Evolutionary conservation across 2,888 invertebrate genomes (phyloP).

Genomic region (Morpho achilles): DNA sequence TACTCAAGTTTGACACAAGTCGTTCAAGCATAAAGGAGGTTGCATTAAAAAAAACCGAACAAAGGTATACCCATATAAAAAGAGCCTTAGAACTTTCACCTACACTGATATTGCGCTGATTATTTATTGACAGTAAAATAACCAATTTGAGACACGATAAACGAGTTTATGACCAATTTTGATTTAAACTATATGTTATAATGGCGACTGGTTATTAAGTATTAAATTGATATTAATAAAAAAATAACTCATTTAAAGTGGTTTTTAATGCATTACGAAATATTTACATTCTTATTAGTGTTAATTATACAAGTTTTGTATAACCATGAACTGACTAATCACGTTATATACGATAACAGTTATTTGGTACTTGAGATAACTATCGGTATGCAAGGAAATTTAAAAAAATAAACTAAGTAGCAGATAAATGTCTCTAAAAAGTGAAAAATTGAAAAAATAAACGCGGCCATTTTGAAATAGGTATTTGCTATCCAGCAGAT

Average conservation of each 20-base stretch:
- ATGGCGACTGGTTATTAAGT: slow-evolving; percentile 15
- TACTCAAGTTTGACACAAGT: no score
- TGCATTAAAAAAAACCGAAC: not conserved
- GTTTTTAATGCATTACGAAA: slow-evolving; percentile 6
- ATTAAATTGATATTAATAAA: slow-evolving; percentile 10
- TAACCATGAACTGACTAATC: no score
- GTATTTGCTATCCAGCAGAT: no score
- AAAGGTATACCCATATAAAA: slow-evolving; percentile 6
- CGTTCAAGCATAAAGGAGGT: not conserved
- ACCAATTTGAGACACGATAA: slow-evolving; percentile 20
- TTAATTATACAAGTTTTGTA: not conserved
- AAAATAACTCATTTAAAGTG: slow-evolving; percentile 6
- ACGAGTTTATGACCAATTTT: slow-evolving; percentile 19
- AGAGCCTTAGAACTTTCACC: slow-evolving; percentile 20
- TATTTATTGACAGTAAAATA: slow-evolving; percentile 26
- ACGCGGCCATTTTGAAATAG: no score
- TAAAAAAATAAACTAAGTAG: not conserved
- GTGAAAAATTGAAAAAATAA: no score
- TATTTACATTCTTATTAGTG: not conserved
- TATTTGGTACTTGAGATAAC: no score
- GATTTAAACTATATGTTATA: slow-evolving; percentile 15
- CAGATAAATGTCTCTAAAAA: no score
- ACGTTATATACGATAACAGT: no score
- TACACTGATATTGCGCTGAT: slow-evolving; percentile 12
- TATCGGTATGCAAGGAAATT: no score